Evolutionary conservation across 1,140 invertebrate genomes (phyloP), one percentile per base, ranked within the genome.

Genomic region (Gryon sp.): DNA sequence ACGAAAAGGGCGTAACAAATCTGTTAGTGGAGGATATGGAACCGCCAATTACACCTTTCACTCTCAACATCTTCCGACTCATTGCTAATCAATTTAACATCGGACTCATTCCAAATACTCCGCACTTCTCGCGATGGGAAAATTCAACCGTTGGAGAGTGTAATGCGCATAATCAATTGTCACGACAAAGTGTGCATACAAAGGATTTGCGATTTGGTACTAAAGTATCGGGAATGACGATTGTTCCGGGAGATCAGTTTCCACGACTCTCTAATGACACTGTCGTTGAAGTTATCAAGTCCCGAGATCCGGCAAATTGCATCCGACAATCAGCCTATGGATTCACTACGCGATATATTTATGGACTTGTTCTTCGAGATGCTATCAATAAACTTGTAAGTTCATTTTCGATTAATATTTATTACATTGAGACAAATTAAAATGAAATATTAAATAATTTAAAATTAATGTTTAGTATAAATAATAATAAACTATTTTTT

Each of bases 101-200:
- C 14, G 82, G 87, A 12, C 52, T 80, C 4, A 78, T 75, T 16
- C 48, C 70, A 1, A 78, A 45, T 8, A 66, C 62, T 0, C 62
- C 69, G 5, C 76, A 77, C 4, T 84, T 82, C 53, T 74, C 79
- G 3, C 65, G 72, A n/a, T 68, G 80, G 74, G 86, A 89, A 72
- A 83, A 84, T 48, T 82, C 83, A 2, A 84, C 82, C 0, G 70
- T 81, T 11, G 87, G 86, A 11, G 78, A 86, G 19, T 89, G 88
- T 53, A 76, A 80, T 11, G 81, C 81, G 0, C 34, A 79, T 18
- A 88, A 83, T 48, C 79, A 83, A 11, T 69, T 88, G 2, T 76
- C 62, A 4, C 60, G 73, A 6, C 68, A 82, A 41, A 78, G 79
- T 6, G 26, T 75, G 1, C 36, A 76, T 6, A 48, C 76, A 2